A percentile compares a stretch with the other conserved stretches of the same genome.
phyloP scores from a whole-genome alignment of 1,140 invertebrate genomes.

The Papilio machaon region DNA sequence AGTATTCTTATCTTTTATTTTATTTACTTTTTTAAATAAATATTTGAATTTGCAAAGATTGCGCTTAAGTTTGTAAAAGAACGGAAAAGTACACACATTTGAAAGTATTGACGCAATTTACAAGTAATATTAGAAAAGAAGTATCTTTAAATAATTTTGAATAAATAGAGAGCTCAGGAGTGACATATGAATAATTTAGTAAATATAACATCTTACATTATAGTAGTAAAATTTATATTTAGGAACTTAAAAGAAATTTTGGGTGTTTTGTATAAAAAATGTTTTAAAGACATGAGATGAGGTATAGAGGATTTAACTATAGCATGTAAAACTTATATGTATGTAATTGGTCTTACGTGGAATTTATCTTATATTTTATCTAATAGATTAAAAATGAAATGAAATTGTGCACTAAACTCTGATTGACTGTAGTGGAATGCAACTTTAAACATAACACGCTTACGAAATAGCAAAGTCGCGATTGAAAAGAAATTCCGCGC shows the following conservation, averaged over 20 bases:
- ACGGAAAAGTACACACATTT: neutral
- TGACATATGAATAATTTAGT: neutral
- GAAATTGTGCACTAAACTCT: neutral
- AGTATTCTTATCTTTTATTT: neutral
- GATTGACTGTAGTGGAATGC: neutral
- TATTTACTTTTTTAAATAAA: no score
- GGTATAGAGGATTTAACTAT: no score
- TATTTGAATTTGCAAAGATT: neutral
- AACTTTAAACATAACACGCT: neutral
- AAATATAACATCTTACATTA: constrained; percentile 1
- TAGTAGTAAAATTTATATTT: neutral
- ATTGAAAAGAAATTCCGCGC: neutral
- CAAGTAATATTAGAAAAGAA: neutral
- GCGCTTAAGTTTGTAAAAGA: neutral
- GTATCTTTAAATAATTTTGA: neutral
- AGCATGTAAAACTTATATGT: no score
- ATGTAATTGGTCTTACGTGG: no score
- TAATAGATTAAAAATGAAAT: neutral
- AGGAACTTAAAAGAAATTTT: neutral
- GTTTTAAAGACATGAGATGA: neutral
- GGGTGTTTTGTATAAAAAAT: neutral
- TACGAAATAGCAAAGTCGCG: neutral
- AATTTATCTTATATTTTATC: neutral
- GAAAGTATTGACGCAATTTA: neutral
- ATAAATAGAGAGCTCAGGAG: neutral